Percentiles rank a stretch among this genome's conserved stretches.
Evolutionary conservation across 2,797 vertebrate species (phyloP).

Genomic region (Darevskia mixta): DNA sequence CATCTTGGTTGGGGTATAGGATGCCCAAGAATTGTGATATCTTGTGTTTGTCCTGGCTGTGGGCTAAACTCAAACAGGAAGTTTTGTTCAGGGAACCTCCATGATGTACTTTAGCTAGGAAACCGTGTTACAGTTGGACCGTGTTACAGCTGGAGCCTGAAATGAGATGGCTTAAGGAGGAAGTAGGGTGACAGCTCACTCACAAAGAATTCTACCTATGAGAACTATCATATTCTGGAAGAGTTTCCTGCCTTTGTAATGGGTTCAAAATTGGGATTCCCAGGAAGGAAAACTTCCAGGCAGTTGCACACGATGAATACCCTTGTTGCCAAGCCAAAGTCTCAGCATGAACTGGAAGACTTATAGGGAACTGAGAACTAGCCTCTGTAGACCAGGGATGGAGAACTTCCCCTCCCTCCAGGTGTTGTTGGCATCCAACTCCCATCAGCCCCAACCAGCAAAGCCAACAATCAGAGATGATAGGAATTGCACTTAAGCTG

Average conservation of each 20-base stretch:
- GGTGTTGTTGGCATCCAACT: no score
- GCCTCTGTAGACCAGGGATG: no score
- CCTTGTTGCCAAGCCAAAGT: background rate
- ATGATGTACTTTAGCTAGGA: background rate
- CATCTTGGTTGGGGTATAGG: background rate
- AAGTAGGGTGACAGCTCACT: background rate
- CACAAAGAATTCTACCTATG: background rate
- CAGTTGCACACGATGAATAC: background rate
- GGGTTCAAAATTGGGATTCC: no score
- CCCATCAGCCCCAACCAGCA: no score
- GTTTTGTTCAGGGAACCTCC: no score
- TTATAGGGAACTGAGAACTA: background rate
- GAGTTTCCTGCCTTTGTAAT: background rate
- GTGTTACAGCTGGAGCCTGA: background rate
- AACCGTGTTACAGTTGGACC: no score
- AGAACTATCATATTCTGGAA: background rate
- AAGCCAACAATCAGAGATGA: background rate
- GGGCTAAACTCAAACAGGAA: background rate
- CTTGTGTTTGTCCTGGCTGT: background rate
- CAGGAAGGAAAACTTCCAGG: background rate
- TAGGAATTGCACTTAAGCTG: background rate
- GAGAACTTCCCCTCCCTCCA: no score
- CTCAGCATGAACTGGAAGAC: background rate
- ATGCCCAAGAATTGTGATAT: background rate
- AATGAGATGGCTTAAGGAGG: background rate